A percentile compares a stretch with the other conserved stretches of the same genome.
These are phyloP conservation scores for Synanthedon andrenaeformis DNA, from an alignment of 2,888 invertebrate species.

Conservation along the genomic window DNA sequence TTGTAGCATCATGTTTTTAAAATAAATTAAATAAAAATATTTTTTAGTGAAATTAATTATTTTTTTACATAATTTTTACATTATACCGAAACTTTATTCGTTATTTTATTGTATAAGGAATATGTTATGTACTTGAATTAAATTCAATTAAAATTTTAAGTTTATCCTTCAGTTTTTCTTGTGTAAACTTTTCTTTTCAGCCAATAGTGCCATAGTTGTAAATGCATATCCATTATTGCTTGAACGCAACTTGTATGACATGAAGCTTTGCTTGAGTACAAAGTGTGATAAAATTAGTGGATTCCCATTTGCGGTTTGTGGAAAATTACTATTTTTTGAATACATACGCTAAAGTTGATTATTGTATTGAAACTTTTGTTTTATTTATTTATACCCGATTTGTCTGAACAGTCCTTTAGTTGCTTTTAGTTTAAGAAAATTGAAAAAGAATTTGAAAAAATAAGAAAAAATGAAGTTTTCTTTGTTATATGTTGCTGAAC, in stretches of 20 bases:
- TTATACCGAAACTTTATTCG: not conserved
- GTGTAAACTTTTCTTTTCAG: conserved; percentile 5
- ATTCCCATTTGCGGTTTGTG: conserved; percentile 26
- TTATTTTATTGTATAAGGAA: not conserved
- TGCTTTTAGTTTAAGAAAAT: no score
- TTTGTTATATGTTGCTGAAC: no score
- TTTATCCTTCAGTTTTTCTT: conserved; percentile 3
- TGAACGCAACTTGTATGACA: conserved; percentile 7
- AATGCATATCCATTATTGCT: conserved; percentile 7
- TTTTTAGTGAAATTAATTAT: not conserved
- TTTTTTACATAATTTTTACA: conserved; percentile 1
- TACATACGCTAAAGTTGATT: conserved; percentile 12
- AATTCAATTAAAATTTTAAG: not conserved
- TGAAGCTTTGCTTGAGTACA: conserved; percentile 45
- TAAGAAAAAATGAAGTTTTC: no score
- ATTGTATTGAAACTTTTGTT: not conserved
- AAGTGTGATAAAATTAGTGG: conserved; percentile 30
- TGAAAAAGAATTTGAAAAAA: no score
- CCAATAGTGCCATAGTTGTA: conserved; percentile 17
- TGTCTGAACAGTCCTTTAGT: no score
- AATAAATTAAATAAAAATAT: not conserved
- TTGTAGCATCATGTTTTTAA: not conserved
- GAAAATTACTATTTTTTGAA: conserved; percentile 48
- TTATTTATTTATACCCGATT: not conserved
- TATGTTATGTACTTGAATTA: not conserved